These are phyloP conservation scores for Gerris lacustris DNA, from an alignment of 2,888 invertebrate species.

Conservation along the genomic window DNA sequence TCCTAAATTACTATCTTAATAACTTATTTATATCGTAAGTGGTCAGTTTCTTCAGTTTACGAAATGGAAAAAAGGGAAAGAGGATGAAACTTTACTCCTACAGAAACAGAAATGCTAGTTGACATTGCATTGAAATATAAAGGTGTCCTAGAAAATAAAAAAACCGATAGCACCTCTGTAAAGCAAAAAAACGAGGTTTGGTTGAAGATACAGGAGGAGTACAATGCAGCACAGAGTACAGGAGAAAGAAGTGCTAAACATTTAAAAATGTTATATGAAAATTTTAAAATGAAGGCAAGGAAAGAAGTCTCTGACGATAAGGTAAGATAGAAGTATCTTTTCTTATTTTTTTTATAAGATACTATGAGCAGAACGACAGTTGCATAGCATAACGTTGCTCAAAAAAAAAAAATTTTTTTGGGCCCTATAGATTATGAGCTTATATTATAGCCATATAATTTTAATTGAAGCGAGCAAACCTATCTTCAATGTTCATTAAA, in stretches of 20 bases:
- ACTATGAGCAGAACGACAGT: no score
- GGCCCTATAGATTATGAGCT: no score
- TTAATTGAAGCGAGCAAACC: no score
- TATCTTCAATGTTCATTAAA: no score
- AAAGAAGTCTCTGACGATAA: slow-evolving; percentile 9
- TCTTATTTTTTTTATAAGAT: no score
- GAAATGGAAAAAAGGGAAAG: slow-evolving; percentile 14
- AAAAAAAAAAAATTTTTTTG: no score
- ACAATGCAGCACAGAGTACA: slow-evolving; percentile 7
- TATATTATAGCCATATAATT: no score
- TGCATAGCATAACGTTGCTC: no score
- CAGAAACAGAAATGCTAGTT: slow-evolving; percentile 2
- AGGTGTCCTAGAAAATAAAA: slow-evolving; percentile 10
- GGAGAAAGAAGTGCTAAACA: slow-evolving; percentile 7
- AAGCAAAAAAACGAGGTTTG: neutral
- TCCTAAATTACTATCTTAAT: no score
- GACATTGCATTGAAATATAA: slow-evolving; percentile 8
- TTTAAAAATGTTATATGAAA: slow-evolving; percentile 9
- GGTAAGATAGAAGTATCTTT: slow-evolving; percentile 10
- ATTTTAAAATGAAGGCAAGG: slow-evolving; percentile 13
- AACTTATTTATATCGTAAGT: no score
- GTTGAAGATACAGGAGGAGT: slow-evolving; percentile 8
- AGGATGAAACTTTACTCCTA: neutral
- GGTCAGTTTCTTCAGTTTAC: neutral
- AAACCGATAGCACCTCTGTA: slow-evolving; percentile 8